phyloP scores from a whole-genome alignment of 2,113 vertebrate species.

The Notechis scutatus region DNA sequence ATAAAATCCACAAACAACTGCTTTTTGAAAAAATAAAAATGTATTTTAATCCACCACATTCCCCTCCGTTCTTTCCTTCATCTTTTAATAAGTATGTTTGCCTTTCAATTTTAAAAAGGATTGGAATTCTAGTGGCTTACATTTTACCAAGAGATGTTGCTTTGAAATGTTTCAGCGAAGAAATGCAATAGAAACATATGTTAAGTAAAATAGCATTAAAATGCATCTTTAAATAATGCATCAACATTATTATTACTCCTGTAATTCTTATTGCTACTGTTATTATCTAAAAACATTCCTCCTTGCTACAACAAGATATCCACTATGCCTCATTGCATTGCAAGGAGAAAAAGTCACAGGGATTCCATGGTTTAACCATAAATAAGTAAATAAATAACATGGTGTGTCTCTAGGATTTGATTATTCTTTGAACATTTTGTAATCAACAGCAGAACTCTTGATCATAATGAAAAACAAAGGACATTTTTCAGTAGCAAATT shows the following conservation, averaged over 20 bases:
- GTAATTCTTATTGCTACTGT: neutral
- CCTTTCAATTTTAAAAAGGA: neutral
- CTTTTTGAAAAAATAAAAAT: neutral
- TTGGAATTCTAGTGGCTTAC: neutral
- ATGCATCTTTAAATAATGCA: neutral
- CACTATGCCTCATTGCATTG: neutral
- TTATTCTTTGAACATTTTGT: neutral
- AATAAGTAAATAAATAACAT: too few species aligned
- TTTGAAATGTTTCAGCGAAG: neutral
- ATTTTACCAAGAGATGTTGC: neutral
- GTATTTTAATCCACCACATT: neutral
- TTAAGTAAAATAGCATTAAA: neutral
- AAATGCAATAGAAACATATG: neutral
- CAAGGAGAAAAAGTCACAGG: neutral
- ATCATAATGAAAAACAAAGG: neutral
- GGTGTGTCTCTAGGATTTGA: neutral
- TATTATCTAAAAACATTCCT: neutral
- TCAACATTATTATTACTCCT: neutral
- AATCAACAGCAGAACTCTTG: neutral
- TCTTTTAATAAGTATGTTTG: neutral
- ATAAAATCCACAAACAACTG: neutral
- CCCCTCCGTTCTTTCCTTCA: neutral
- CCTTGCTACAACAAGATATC: neutral
- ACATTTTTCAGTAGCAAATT: neutral
- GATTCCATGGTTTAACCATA: too few species aligned